Evolutionary conservation across 2,888 invertebrate genomes (phyloP).

Genomic region (Caenorhabditis imperialis): DNA sequence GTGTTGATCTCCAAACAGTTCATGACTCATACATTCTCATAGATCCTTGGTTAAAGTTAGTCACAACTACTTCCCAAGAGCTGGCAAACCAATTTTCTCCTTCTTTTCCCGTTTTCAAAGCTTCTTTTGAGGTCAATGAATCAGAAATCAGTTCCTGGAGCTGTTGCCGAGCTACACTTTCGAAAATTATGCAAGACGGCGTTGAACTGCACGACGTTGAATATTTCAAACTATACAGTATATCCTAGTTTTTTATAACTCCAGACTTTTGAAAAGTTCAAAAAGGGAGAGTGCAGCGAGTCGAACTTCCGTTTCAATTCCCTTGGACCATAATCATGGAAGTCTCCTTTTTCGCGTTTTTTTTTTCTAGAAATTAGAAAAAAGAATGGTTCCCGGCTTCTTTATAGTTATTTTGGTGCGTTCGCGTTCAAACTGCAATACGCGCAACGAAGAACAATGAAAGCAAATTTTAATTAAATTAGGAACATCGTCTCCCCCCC

Average conservation of each 20-base stretch:
- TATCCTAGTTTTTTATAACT: neutral
- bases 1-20: too few relatives aligned
- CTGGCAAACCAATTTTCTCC: too few relatives aligned
- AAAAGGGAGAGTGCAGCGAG: conserved; percentile 19
- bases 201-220: conserved; percentile 29
- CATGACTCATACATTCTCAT: too few relatives aligned
- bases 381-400: conserved; percentile 10
- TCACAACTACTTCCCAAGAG: too few relatives aligned
- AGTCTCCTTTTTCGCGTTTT: neutral
- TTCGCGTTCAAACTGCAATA: conserved; percentile 41
- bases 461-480: conserved; percentile 60
- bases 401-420: conserved; percentile 25
- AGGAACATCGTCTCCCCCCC: conserved; percentile 51
- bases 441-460: conserved; percentile 49
- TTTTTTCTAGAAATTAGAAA: conserved; percentile 3
- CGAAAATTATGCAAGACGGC: conserved; percentile 40
- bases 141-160: conserved; percentile 24
- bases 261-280: conserved; percentile 7
- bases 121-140: conserved; percentile 2
- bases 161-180: conserved; percentile 36
- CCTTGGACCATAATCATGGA: conserved; percentile 7
- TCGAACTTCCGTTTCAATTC: conserved; percentile 34
- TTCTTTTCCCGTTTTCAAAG: neutral
- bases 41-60: too few relatives aligned
- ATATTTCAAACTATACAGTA: conserved; percentile 22